Percentiles rank a stretch among this genome's conserved stretches.
phyloP scores from a whole-genome alignment of 1,140 invertebrate species.

The Trichonephila clavipes region DNA sequence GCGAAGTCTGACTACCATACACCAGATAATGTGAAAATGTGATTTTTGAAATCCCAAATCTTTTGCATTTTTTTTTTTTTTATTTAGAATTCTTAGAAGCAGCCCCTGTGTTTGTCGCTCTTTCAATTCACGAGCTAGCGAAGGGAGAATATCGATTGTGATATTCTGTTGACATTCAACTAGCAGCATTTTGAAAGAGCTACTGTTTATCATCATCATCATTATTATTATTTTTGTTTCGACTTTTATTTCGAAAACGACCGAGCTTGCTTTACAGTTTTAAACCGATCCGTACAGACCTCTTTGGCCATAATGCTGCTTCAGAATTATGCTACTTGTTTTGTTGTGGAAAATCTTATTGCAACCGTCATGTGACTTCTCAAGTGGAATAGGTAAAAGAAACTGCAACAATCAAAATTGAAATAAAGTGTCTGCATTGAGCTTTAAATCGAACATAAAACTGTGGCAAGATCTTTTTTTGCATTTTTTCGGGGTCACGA shows the following conservation, averaged over 20 bases:
- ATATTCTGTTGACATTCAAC: conserved; percentile 24
- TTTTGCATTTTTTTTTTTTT: neutral
- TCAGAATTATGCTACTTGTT: neutral
- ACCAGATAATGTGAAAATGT: conserved; percentile 48
- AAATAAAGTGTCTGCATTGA: neutral
- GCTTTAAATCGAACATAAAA: neutral
- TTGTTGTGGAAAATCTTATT: neutral
- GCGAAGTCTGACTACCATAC: neutral
- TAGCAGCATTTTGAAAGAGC: conserved; percentile 11
- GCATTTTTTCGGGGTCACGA: neutral
- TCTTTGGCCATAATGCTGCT: neutral
- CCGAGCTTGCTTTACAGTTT: conserved; percentile 37
- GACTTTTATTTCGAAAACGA: conserved; percentile 41
- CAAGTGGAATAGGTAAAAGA: neutral
- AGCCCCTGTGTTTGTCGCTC: neutral
- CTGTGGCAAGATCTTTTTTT: neutral
- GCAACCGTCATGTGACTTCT: neutral
- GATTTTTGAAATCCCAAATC: neutral
- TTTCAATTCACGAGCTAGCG: neutral
- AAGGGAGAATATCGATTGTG: neutral
- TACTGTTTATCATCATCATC: neutral
- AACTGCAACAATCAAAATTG: too few relatives aligned
- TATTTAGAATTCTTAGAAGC: neutral
- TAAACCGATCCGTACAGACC: neutral
- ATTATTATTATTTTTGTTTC: neutral